Evolutionary conservation across 2,888 invertebrate species (phyloP), one percentile per base, ranked within the genome.

Genomic region (Cheilosia scutellata): DNA sequence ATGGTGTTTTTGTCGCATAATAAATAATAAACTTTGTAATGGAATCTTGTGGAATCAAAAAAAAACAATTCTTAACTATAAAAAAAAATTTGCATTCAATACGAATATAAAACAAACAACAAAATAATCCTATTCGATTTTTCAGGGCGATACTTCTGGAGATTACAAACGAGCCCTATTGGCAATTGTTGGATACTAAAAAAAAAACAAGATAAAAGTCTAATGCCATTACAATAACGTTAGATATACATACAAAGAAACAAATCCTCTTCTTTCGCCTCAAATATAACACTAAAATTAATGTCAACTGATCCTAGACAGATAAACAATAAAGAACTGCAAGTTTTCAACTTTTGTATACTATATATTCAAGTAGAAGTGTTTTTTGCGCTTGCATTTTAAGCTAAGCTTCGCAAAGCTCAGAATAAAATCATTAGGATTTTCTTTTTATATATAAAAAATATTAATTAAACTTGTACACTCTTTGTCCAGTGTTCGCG

Each of bases 161-260:
- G 97, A 98, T 94, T 98, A 98, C 95, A 97, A 96, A 94, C 96
- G 96, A 94, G 95, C 97, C 91, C 95, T 98, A 92, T 95, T 98
- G 93, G 96, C 97, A 90, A 94, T 98, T 93, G 95, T 97, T 93
- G 96, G 92, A 91, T 90, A 88, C 90, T 92, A 92, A 90, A 87
- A 33, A 57, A 72, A 53, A 68, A 82, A 58, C 20, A 20, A 20
- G 20, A 71, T 60, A 66, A 83, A 77, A 60, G 58, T 70, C 55
- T 13, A 58, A 37, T 68, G 78, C 72, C 82, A 82, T 70, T 76
- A 72, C 62, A 77, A n/a, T 51, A 60, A 20, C 31, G 20, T 63
- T 40, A 62, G 44, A 79, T 49, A 51, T 51, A 40, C 31, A 51
- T 51, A 40, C 31, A 70, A 84, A 53, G 27, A 66, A 53, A 82